Percentiles rank a stretch among this genome's conserved stretches.
phyloP scores from a whole-genome alignment of 2,113 vertebrate species.

The Platichthys stellatus region DNA sequence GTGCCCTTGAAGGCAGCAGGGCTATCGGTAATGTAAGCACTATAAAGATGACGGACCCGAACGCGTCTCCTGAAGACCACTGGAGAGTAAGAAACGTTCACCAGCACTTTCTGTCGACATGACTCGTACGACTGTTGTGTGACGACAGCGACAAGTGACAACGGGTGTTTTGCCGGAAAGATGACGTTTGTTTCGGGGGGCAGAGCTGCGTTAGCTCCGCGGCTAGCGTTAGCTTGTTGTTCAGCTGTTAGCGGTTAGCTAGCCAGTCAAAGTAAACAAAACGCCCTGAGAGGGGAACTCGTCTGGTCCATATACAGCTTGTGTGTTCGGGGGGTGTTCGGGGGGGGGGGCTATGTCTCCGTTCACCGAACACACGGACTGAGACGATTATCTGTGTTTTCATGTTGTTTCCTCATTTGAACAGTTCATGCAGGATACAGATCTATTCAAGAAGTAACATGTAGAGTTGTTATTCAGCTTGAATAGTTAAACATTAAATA shows the following conservation, averaged over 20 bases:
- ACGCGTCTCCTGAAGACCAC: constrained; percentile 78
- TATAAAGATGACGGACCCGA: constrained; percentile 83
- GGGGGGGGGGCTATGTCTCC: too few relatives aligned
- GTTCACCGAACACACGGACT: too few relatives aligned
- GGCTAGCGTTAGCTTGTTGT: constrained; percentile 48
- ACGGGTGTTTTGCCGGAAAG: neutral
- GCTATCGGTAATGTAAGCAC: constrained; percentile 31
- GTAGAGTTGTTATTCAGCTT: neutral
- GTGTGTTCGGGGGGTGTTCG: neutral
- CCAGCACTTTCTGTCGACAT: neutral
- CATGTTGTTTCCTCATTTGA: neutral
- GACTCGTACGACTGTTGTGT: neutral
- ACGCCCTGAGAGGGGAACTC: neutral
- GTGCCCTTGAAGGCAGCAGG: constrained; percentile 20
- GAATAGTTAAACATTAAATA: neutral
- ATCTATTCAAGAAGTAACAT: neutral
- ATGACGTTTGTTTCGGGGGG: neutral
- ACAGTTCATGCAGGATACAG: neutral
- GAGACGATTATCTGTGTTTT: too few relatives aligned
- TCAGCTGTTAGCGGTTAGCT: constrained; percentile 19
- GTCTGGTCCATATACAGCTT: neutral
- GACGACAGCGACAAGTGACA: neutral
- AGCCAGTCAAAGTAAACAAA: constrained; percentile 56
- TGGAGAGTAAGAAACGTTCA: constrained; percentile 74
- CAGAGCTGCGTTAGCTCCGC: constrained; percentile 59